Conservation (phyloP, 1,140 invertebrate species). For the Lasioglossum baleicum region DNA sequence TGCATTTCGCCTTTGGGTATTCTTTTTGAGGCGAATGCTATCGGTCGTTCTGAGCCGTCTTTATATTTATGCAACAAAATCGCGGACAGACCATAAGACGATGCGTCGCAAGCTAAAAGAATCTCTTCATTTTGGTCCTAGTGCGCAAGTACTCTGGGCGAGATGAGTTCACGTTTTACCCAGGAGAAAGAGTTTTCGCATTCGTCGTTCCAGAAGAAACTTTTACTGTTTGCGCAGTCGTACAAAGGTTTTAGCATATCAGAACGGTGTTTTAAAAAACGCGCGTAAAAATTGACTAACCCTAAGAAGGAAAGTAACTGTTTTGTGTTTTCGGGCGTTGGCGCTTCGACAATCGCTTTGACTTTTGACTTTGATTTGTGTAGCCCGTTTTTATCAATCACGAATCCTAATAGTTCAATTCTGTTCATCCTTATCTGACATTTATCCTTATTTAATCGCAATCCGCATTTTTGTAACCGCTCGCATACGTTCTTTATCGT, state of each 20-base stretch:
- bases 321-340: slow-evolving; percentile 24
- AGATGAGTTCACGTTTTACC: slow-evolving; percentile 63
- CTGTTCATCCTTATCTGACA: slow-evolving; percentile 32
- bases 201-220: slow-evolving; percentile 54
- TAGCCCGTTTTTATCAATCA: background rate
- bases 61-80: slow-evolving; percentile 41
- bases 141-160: slow-evolving; percentile 55
- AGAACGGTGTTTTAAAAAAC: slow-evolving; percentile 42
- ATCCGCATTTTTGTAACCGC: slow-evolving; percentile 46
- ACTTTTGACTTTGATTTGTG: slow-evolving; percentile 48
- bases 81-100: slow-evolving; percentile 31
- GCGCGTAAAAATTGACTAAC: slow-evolving; percentile 32
- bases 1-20: slow-evolving; percentile 76
- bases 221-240: background rate
- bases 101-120: slow-evolving; percentile 53
- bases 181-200: slow-evolving; percentile 52
- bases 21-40: slow-evolving; percentile 77
- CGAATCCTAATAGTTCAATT: slow-evolving; percentile 26
- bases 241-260: slow-evolving; percentile 54
- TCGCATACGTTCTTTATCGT: slow-evolving; percentile 54
- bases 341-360: slow-evolving; percentile 31
- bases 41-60: slow-evolving; percentile 66
- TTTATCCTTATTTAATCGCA: slow-evolving; percentile 57
- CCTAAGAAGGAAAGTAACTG: slow-evolving; percentile 34
- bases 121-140: slow-evolving; percentile 55